A percentile compares a stretch with the other conserved stretches of the same genome.
Conservation (phyloP, 2,113 vertebrate genomes). For the Labeo rohita region DNA sequence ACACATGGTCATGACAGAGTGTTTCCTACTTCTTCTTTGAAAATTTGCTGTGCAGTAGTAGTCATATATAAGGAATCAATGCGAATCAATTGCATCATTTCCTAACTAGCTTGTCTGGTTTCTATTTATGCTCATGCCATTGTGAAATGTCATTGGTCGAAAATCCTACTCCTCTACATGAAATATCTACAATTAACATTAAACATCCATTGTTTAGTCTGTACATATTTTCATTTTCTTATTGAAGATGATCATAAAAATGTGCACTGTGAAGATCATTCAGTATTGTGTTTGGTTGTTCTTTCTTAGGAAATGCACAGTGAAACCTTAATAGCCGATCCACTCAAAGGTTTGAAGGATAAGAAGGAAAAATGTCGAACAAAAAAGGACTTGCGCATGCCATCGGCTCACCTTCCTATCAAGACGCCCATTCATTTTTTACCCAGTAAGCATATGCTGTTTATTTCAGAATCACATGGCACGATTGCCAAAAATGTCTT, state of each 20-base stretch:
- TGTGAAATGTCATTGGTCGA: not conserved
- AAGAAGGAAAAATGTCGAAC: slow-evolving; percentile 61
- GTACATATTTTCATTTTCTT: not conserved
- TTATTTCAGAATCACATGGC: not conserved
- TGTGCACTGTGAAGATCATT: not conserved
- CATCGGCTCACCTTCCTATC: slow-evolving; percentile 77
- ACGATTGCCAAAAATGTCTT: not conserved
- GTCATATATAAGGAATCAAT: not conserved
- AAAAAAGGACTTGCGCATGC: slow-evolving; percentile 63
- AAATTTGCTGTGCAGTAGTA: not conserved
- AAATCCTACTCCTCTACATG: not conserved
- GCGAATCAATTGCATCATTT: not conserved
- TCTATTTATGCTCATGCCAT: not conserved
- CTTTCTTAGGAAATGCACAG: slow-evolving; percentile 72
- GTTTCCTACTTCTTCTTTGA: not conserved
- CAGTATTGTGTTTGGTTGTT: not conserved
- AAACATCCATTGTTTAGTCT: not conserved
- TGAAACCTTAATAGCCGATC: slow-evolving; percentile 71
- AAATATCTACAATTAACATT: not conserved
- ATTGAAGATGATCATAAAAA: slow-evolving; percentile 6
- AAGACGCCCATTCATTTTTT: slow-evolving; percentile 58
- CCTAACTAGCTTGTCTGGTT: not conserved
- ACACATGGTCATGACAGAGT: not conserved
- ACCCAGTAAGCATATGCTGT: slow-evolving; percentile 67
- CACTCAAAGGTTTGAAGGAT: slow-evolving; percentile 64